Percentiles rank a stretch among this genome's conserved stretches.
phyloP scores from a whole-genome alignment of 2,113 vertebrate species.

The Aix galericulata region DNA sequence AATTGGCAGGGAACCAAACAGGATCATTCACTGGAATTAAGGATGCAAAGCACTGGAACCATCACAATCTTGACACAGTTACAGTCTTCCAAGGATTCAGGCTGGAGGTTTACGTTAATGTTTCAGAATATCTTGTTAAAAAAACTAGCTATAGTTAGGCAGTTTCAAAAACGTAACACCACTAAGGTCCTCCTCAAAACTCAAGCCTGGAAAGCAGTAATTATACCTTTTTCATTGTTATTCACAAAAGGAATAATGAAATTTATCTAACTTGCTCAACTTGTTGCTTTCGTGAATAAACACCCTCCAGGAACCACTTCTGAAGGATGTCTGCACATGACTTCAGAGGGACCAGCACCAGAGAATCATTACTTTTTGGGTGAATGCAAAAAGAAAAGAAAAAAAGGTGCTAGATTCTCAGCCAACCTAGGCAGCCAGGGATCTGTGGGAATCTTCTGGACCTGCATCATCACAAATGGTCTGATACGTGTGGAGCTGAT shows the following conservation, averaged over 20 bases:
- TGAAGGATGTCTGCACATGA: background rate
- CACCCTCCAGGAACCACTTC: background rate
- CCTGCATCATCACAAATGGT: background rate
- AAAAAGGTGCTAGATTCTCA: background rate
- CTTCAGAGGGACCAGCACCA: background rate
- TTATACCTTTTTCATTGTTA: background rate
- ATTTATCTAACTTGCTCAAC: background rate
- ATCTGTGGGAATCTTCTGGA: background rate
- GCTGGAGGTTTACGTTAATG: background rate
- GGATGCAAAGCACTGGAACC: background rate
- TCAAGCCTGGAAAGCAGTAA: background rate
- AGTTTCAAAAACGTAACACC: background rate
- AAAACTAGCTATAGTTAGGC: background rate
- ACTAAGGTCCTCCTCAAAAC: background rate
- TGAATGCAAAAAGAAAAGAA: background rate
- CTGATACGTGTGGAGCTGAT: background rate
- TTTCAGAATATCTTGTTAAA: background rate
- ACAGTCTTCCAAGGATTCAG: background rate
- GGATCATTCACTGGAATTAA: background rate
- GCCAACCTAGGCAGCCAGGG: background rate
- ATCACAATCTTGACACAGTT: background rate
- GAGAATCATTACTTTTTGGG: background rate
- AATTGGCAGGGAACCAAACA: background rate
- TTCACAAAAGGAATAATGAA: background rate
- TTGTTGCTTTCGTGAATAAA: background rate